Evolutionary conservation across 2,797 vertebrate genomes (phyloP), one percentile per base, ranked within the genome.

Genomic region (Allochrocebus solatus): DNA sequence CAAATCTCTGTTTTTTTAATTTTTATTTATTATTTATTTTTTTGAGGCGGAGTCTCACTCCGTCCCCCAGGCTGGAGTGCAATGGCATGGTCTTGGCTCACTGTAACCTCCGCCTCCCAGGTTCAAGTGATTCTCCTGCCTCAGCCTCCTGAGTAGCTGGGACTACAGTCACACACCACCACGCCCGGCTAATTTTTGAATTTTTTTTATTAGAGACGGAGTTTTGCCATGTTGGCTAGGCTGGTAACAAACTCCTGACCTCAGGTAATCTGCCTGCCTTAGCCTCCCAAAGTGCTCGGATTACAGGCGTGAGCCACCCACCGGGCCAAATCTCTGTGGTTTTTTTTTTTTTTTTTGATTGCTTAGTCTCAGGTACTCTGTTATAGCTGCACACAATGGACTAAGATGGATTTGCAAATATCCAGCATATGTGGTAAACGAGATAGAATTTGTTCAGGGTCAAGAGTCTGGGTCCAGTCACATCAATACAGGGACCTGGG

Each of bases 11-110:
- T 74, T 74, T 21, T 41, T 74, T 24, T 3, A 1, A 53, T 55
- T 55, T 55, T 55, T 55, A 55, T 55, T 55, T 22, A 19, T 11
- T 41, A 41, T 41, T 74, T 74, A 26, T 2, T 33, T 64, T 33
- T 67, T 67, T 67, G 61, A 67, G 61, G 8, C 0, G 0, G 61
- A 67, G 61, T 19, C 61, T 67, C 61, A n/a, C 33, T n/a, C 61
- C 2, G 8, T 9, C 4, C 0, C 61, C 61, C 30, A 67, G 61
- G 16, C 33, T 67, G 30, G 3, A 67, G 61, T 4, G 33, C 0
- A 0, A n/a, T 67, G 61, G 30, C 16, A 17, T 67, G 33, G 4
- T 67, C 61, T 67, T 33, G 33, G 33, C 61, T 67, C 16, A 19
- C 30, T 19, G 61, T 33, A n/a, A n/a, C 16, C 33, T n/a, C 61